Conservation (phyloP, 2,113 vertebrate species). For the Phoenicopterus ruber region DNA sequence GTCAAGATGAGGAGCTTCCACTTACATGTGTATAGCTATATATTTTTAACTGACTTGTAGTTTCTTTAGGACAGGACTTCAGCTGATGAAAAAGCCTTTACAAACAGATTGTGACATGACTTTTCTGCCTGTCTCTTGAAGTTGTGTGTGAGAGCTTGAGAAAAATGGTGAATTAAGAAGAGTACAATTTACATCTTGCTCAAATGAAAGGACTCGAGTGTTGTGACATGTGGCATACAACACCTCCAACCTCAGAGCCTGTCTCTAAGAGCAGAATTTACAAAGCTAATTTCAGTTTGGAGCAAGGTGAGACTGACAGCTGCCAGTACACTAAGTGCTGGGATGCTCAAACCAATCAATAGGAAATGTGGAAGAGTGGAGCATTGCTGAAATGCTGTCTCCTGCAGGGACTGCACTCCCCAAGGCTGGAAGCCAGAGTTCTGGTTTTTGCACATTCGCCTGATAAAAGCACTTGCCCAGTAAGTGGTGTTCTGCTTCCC, state of each 20-base stretch:
- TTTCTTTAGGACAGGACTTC: not conserved
- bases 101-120: not conserved
- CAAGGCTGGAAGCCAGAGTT: not conserved
- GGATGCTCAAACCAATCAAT: not conserved
- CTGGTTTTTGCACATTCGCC: not conserved
- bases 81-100: not conserved
- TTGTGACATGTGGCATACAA: not conserved
- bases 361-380: not conserved
- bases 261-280: not conserved
- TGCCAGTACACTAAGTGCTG: not conserved
- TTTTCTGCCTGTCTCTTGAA: not conserved
- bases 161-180: not conserved
- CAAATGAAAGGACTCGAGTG: not conserved
- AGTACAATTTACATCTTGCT: not conserved
- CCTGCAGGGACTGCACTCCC: not conserved
- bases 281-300: not conserved
- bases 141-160: not conserved
- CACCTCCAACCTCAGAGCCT: not conserved
- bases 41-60: not conserved
- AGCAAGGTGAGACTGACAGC: constrained; percentile 7
- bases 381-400: not conserved
- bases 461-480: not conserved
- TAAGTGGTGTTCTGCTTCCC: not conserved
- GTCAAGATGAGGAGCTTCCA: not conserved
- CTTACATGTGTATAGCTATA: not conserved